phyloP scores from a whole-genome alignment of 2,888 invertebrate species.

The Cerceris rybyensis region DNA sequence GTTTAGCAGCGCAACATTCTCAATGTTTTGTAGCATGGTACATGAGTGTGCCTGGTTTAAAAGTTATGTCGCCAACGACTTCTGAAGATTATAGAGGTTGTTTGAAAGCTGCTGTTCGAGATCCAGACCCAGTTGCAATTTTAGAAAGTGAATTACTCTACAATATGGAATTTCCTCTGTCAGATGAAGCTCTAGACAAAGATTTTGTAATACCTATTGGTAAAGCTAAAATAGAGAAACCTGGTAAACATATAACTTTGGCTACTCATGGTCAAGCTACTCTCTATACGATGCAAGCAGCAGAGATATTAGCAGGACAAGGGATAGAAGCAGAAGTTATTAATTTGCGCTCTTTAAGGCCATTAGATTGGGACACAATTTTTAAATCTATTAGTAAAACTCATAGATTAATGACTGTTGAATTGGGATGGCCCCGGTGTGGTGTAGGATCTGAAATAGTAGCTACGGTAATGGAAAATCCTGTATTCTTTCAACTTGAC shows the following conservation, averaged over 20 bases:
- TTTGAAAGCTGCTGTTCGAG: conserved; percentile 85
- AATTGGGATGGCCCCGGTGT: conserved; percentile 86
- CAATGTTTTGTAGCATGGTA: conserved; percentile 88
- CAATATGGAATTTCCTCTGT: conserved; percentile 83
- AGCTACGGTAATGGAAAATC: conserved; percentile 68
- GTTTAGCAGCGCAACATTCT: conserved; percentile 86
- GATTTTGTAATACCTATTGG: conserved; percentile 67
- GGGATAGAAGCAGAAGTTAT: conserved; percentile 84
- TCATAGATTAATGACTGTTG: conserved; percentile 85
- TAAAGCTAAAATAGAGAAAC: conserved; percentile 67
- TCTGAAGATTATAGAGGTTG: conserved; percentile 86
- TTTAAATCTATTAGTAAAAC: conserved; percentile 85
- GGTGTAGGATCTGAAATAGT: conserved; percentile 81
- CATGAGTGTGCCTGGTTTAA: conserved; percentile 85
- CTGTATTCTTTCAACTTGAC: conserved; percentile 68
- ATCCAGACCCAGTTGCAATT: conserved; percentile 86
- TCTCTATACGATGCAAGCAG: conserved; percentile 59
- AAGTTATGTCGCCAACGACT: conserved; percentile 84
- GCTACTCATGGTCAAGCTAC: conserved; percentile 60
- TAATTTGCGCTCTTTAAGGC: conserved; percentile 85
- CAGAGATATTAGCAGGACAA: conserved; percentile 60
- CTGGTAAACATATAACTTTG: conserved; percentile 67
- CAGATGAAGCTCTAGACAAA: conserved; percentile 63
- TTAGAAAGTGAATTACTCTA: conserved; percentile 87
- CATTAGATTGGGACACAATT: conserved; percentile 81